Percentiles rank a stretch among this genome's conserved stretches.
Conservation (phyloP, 2,113 vertebrate genomes). For the Hylia prasina region DNA sequence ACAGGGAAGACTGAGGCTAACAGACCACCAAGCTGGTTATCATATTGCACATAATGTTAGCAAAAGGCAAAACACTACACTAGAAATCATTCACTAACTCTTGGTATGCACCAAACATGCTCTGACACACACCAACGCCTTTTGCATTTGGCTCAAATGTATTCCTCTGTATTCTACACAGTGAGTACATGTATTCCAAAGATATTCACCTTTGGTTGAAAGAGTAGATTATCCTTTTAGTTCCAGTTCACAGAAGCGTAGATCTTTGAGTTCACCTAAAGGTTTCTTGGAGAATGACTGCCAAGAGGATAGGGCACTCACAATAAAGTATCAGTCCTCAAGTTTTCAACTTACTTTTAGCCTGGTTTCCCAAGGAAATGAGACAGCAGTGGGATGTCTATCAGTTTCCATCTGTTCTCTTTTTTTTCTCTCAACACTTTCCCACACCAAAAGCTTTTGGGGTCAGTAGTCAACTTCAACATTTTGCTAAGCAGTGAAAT, state of each 20-base stretch:
- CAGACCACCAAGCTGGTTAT: neutral
- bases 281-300: neutral
- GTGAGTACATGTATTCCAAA: neutral
- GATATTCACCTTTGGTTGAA: neutral
- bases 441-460: slow-evolving; percentile 21
- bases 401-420: slow-evolving; percentile 39
- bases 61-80: neutral
- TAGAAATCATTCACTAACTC: neutral
- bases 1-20: neutral
- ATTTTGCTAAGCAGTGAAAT: neutral
- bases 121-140: neutral
- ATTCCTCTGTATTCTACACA: neutral
- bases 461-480: slow-evolving; percentile 5
- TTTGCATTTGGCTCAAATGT: neutral
- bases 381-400: slow-evolving; percentile 45
- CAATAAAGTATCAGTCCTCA: neutral
- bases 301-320: neutral
- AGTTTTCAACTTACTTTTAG: slow-evolving; percentile 16
- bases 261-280: neutral
- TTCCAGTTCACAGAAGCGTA: neutral
- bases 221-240: neutral
- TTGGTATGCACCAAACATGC: neutral
- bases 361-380: slow-evolving; percentile 25
- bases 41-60: neutral
- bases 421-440: slow-evolving; percentile 14